Evolutionary conservation across 1,140 invertebrate genomes (phyloP), one percentile per base, ranked within the genome.

Genomic region (Chironomus striatipennis): DNA sequence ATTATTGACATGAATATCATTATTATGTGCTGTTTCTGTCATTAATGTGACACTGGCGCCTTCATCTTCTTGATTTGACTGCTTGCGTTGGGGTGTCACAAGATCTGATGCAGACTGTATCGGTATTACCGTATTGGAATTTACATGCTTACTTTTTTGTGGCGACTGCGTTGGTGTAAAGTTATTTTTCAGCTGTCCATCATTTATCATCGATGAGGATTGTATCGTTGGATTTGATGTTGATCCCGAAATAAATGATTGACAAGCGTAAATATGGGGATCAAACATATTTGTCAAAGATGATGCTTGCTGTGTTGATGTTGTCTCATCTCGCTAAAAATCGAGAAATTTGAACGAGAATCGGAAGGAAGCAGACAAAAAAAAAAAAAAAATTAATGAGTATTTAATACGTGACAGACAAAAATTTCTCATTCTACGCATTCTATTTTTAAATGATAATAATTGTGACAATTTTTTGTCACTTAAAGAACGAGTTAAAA

Each of bases 291-390:
- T 81, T 7, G 80, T 81, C 43, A 82, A 77, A 0, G 74, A 70
- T 76, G 24, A 74, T 70, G 34, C 43, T 70, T 75, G 47, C 24
- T 42, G 12, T 47, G 74, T 57, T 72, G 75, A 73, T 15, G 78
- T 82, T 74, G 82, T 79, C 74, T 85, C 83, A 81, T 85, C 83
- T 74, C 83, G 79, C 84, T 85, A 80, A 75, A 77, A 77, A n/a
- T n/a, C n/a, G n/a, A n/a, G 77, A 73, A 78, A n/a, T n/a, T n/a
- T 17, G 64, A 67, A 7, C 9, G 2, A 15, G n/a, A 12, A 57
- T 57, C n/a, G 8, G 12, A 57, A 5, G 15, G 9, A n/a, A 57
- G 47, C 47, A 57, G 2, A 47, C 1, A 47, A 5, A 12, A 74
- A 73, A 75, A 73, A 67, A 18, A 70, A 15, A 3, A 67, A 67